These are phyloP conservation scores for Papilio polyxenes DNA, from an alignment of 1,140 invertebrate species.

Conservation along the genomic window DNA sequence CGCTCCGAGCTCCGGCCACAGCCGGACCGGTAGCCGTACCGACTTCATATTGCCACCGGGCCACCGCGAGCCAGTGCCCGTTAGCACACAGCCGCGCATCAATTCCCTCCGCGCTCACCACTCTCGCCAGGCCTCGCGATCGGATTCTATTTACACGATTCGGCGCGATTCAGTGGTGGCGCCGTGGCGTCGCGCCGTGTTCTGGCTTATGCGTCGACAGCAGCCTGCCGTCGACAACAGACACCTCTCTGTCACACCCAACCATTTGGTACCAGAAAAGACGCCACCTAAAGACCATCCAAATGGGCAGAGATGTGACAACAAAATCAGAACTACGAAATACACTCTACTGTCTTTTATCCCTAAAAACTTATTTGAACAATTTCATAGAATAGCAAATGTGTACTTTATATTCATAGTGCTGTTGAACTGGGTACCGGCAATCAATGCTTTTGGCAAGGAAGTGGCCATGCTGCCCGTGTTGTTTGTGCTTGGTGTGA, in stretches of 20 bases:
- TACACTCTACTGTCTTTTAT: conserved; percentile 97
- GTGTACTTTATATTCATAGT: conserved; percentile 99
- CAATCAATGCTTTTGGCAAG: conserved; percentile 97
- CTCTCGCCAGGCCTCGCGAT: conserved; percentile 85
- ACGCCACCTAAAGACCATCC: conserved; percentile 90
- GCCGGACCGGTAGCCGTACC: conserved; percentile 90
- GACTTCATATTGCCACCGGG: conserved; percentile 93
- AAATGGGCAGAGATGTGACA: conserved; percentile 89
- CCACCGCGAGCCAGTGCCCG: conserved; percentile 82
- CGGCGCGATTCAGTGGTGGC: conserved; percentile 85
- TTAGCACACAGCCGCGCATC: conserved; percentile 76
- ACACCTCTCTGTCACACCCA: conserved; percentile 88
- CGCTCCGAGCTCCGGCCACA: conserved; percentile 84
- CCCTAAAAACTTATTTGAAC: conserved; percentile 98
- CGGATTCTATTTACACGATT: conserved; percentile 94
- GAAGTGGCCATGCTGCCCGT: conserved; percentile 98
- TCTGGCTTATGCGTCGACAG: conserved; percentile 82
- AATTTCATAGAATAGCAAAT: conserved; percentile 98
- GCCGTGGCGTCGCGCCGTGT: conserved; percentile 85
- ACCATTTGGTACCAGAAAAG: conserved; percentile 90
- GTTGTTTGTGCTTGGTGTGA: conserved; percentile 96
- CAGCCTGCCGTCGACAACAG: conserved; percentile 85
- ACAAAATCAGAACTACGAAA: conserved; percentile 96
- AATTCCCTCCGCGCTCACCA: conserved; percentile 83
- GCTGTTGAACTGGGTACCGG: conserved; percentile 96